Evolutionary conservation across 2,797 vertebrate genomes (phyloP).

Genomic region (Notolepis coatsorum): DNA sequence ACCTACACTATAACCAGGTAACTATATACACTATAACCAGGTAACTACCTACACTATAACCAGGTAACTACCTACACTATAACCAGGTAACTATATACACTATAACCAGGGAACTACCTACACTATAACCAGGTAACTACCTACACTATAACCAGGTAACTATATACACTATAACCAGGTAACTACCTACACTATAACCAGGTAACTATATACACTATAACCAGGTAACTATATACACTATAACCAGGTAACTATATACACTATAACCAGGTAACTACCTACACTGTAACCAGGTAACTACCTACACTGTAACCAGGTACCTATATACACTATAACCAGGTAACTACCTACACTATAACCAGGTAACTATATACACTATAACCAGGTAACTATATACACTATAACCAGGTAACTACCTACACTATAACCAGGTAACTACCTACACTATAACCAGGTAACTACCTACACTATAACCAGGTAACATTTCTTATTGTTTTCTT

Average conservation of each 20-base stretch:
- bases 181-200: constrained; percentile 96
- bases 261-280: constrained; percentile 97
- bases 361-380: constrained; percentile 97
- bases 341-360: constrained; percentile 96
- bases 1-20: constrained; percentile 97
- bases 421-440: constrained; percentile 97
- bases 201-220: constrained; percentile 97
- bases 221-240: constrained; percentile 97
- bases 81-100: no score
- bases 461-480: no score
- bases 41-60: constrained; percentile 96
- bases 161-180: constrained; percentile 98
- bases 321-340: constrained; percentile 98
- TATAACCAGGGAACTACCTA: no score
- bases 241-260: constrained; percentile 97
- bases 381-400: constrained; percentile 98
- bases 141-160: constrained; percentile 97
- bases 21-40: constrained; percentile 97
- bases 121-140: constrained; percentile 98
- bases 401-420: constrained; percentile 97
- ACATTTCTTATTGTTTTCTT: no score
- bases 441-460: constrained; percentile 97
- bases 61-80: constrained; percentile 98
- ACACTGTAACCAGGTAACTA: constrained; percentile 97
- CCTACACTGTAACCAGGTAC: constrained; percentile 97